Base-by-base conservation (phyloP, 2,888 invertebrate species). In the Eupithecia exiguata region DNA sequence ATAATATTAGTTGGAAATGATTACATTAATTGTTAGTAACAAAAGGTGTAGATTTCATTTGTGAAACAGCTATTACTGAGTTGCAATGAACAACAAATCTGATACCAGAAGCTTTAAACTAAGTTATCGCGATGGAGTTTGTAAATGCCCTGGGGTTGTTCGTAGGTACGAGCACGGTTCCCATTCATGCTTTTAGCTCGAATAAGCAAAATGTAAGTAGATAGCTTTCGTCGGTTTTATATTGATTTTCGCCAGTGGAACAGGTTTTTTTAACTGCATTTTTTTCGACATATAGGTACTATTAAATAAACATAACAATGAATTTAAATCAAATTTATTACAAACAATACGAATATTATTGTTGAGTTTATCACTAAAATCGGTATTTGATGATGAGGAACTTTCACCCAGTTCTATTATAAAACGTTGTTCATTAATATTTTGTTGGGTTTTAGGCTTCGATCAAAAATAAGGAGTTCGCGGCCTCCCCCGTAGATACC, bases 111-210 rank as follows among this genome's bases (percentile, higher is more conserved):
- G 70, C 69, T 72, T 68, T 63, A 68, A 75, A 75, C 75, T 70
- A 65, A 75, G 72, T 75, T 75, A 75, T 70, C 68, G 36, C 71
- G 40, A 69, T 72, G 68, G 62, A 72, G 75, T 75, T 75, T 30
- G 70, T 21, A 61, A 68, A 36, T 69, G 68, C 72, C 63, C 70
- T 72, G 58, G 72, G 72, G 75, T 58, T 58, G 43, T 36, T 61
- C 46, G 61, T 58, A 69, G 65, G 61, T 69, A 72, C 72, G 30
- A 30, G 30, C 30, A 30, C 30, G 68, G 67, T 68, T 68, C 30
- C 72, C 69, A 69, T 74, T 71, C 38, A 74, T 69, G 65, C 74
- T 68, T 68, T 71, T 4, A 46, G 65, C 18, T 63, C 67, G 70
- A 71, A 68, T 53, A 40, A 66, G 66, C 40, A 38, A 66, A 66